phyloP scores from a whole-genome alignment of 1,140 invertebrate genomes.

The Teleopsis dalmanni region DNA sequence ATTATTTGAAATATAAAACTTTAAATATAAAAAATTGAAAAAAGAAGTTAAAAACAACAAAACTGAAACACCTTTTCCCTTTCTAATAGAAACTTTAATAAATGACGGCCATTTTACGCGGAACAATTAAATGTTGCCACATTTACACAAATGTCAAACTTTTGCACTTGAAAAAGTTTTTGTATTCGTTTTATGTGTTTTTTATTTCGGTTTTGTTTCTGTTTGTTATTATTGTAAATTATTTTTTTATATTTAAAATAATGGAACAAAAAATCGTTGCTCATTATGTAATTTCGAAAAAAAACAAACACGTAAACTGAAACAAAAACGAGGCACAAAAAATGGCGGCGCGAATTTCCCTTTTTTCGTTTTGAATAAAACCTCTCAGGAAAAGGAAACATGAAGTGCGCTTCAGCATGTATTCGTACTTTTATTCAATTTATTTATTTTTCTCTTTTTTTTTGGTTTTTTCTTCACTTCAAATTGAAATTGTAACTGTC shows the following conservation, averaged over 20 bases:
- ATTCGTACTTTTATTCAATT: not conserved
- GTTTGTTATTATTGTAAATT: not conserved
- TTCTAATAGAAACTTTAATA: too few species aligned
- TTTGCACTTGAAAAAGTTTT: conserved; percentile 33
- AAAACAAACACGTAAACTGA: conserved; percentile 17
- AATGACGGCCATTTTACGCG: too few species aligned
- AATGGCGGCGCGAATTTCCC: conserved; percentile 42
- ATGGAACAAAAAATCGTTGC: not conserved
- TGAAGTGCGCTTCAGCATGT: conserved; percentile 4
- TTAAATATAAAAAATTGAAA: too few species aligned
- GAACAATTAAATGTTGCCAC: conserved; percentile 25
- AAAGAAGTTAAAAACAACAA: too few species aligned
- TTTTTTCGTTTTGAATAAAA: conserved; percentile 18
- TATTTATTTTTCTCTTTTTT: not conserved
- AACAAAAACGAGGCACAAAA: conserved; percentile 36
- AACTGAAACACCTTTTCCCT: too few species aligned
- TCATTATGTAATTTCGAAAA: conserved; percentile 29
- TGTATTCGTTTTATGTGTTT: conserved; percentile 1
- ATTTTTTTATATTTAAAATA: conserved; percentile 1
- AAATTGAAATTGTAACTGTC: conserved; percentile 44
- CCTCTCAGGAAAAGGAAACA: conserved; percentile 2
- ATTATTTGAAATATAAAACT: too few species aligned
- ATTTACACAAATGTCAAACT: conserved; percentile 39
- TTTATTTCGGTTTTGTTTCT: not conserved
- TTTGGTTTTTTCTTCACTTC: conserved; percentile 15